Base-by-base conservation (phyloP, 2,797 vertebrate genomes). In the Spondyliosoma cantharus region DNA sequence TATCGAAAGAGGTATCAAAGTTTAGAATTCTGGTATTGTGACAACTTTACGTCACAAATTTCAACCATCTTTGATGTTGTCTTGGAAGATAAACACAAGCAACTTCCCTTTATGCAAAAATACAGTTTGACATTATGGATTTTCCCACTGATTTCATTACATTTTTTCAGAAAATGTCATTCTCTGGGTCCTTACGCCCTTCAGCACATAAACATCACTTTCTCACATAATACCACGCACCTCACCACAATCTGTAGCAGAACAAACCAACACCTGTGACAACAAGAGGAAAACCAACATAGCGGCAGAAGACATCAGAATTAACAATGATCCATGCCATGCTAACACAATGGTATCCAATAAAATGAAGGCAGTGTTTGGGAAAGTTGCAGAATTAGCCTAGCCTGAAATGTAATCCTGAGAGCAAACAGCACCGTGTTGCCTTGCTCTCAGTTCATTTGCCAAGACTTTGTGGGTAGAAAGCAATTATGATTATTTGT, bases 321-420 rank as follows among this genome's bases (percentile, higher is more conserved):
- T 6, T n/a, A 4, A 1, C 5, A 6, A 46, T 5, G 14, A 59
- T 17, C 14, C 32, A 3, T 17, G 2, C 24, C 20, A 49, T 8
- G 11, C 17, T 62, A 16, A 25, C 17, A 29, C 3, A 24, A 48
- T 2, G 32, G 9, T 19, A 50, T 54, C 16, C 20, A 46, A 43
- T 16, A 2, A 61, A 64, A 65, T 11, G 13, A 8, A 48, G 32
- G 27, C 29, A 32, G 37, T 29, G 54, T 58, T 15, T 57, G 52
- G 42, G 16, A 74, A 59, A 61, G 42, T 22, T 71, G 37, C 20
- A 72, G 62, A 72, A 57, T 75, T 61, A 67, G 19, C 8, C 29
- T 1, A 24, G 57, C 62, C 42, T 56, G 0, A 45, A 25, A 70
- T 27, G 0, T 54, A 65, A 78, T 65, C 49, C 58, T 60, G 22